Evolutionary conservation across 2,888 invertebrate genomes (phyloP).

Genomic region (Andricus curvator): DNA sequence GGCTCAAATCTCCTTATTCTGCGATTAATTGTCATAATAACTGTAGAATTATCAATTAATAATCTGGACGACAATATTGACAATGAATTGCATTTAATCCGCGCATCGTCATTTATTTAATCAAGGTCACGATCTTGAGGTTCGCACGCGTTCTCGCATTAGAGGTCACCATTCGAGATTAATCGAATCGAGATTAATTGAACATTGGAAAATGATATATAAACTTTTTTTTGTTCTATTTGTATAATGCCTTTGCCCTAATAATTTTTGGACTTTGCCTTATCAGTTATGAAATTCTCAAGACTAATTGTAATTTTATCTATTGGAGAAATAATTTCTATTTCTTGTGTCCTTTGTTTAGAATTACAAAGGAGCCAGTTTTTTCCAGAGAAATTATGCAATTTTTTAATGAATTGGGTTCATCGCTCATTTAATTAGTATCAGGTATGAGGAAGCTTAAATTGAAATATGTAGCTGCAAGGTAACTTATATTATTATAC

Average conservation of each 20-base stretch:
- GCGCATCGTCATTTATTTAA: slow-evolving; percentile 13
- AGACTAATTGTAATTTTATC: slow-evolving; percentile 2
- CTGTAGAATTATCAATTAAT: not conserved
- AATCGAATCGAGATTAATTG: not conserved
- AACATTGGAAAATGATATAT: not conserved
- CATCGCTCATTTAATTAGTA: not conserved
- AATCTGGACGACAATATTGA: slow-evolving; percentile 5
- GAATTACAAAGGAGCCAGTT: not conserved
- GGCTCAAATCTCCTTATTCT: not conserved
- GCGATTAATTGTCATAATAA: not conserved
- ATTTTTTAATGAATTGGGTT: not conserved
- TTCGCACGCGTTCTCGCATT: slow-evolving; percentile 21
- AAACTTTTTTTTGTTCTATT: not conserved
- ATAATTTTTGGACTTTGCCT: slow-evolving; percentile 11
- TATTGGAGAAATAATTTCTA: not conserved
- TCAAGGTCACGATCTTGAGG: slow-evolving; percentile 33
- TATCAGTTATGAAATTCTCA: not conserved
- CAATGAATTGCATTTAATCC: not conserved
- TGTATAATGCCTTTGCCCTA: not conserved
- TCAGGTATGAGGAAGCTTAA: no score
- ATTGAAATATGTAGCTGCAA: no score
- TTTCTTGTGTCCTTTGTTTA: not conserved
- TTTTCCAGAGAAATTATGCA: not conserved
- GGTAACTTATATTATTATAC: no score
- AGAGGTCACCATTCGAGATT: slow-evolving; percentile 24